These are phyloP conservation scores for Hoplodrina blanda DNA, from an alignment of 2,888 invertebrate genomes.

Conservation along the genomic window DNA sequence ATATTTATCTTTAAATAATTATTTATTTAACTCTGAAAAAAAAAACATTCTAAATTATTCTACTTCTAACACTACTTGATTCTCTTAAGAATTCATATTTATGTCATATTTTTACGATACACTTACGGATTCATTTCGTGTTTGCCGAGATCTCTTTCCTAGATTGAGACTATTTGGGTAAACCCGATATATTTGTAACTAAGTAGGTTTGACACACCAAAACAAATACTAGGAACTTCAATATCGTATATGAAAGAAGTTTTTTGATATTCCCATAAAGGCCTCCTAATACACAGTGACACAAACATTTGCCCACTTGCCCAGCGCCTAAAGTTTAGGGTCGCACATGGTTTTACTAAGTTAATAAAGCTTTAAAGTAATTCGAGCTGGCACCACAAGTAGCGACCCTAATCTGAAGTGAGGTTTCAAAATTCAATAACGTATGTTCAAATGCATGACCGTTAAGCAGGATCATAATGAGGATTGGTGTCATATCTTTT, in stretches of 20 bases:
- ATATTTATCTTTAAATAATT: too few relatives aligned
- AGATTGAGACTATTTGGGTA: background rate
- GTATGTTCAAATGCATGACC: conserved; percentile 17
- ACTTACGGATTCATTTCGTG: background rate
- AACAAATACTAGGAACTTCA: background rate
- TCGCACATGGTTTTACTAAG: conserved; percentile 3
- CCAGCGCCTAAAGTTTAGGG: conserved; percentile 27
- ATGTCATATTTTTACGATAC: background rate
- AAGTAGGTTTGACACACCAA: background rate
- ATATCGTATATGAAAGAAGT: background rate
- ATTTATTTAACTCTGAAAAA: too few relatives aligned
- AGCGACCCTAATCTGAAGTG: conserved; percentile 36
- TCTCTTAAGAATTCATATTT: background rate
- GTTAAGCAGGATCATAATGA: background rate
- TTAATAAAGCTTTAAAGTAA: conserved; percentile 38
- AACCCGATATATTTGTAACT: background rate
- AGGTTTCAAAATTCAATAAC: conserved; percentile 62
- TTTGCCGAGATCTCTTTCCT: background rate
- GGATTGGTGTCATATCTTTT: background rate
- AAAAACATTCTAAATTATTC: too few relatives aligned
- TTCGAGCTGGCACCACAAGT: conserved; percentile 32
- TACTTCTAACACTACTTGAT: too few relatives aligned
- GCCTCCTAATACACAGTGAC: conserved; percentile 1
- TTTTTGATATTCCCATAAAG: background rate
- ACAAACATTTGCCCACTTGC: conserved; percentile 15